These are phyloP conservation scores for Psephotus haematonotus DNA, from an alignment of 2,113 vertebrate genomes.

Conservation along the genomic window DNA sequence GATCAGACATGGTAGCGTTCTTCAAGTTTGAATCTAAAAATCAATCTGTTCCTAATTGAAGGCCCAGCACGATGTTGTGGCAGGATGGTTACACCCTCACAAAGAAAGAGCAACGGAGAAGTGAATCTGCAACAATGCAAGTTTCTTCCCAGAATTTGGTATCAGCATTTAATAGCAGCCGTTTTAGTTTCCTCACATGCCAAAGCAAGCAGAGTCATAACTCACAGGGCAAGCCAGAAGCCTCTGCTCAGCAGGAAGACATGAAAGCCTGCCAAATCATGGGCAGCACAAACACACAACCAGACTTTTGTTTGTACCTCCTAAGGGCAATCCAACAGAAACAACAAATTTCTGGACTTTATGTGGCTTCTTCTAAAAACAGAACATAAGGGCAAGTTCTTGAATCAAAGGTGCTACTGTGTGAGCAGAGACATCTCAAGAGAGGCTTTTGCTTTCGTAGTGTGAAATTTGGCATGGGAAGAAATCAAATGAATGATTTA, in stretches of 20 bases:
- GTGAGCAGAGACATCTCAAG: background rate
- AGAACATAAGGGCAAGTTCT: background rate
- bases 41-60: background rate
- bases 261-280: constrained; percentile 7
- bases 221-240: background rate
- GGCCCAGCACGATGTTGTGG: background rate
- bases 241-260: background rate
- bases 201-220: background rate
- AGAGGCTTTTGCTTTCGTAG: background rate
- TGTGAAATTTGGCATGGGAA: background rate
- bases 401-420: constrained; percentile 54
- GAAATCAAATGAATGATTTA: background rate
- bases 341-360: constrained; percentile 6
- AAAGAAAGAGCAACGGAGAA: background rate
- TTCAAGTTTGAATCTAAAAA: background rate
- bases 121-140: background rate
- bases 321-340: constrained; percentile 50
- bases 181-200: background rate
- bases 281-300: constrained; percentile 32
- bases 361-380: constrained; percentile 41
- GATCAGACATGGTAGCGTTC: background rate
- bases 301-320: constrained; percentile 6
- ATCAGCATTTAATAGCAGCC: background rate
- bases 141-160: background rate
- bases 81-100: background rate